These are phyloP conservation scores for Amniataba percoides DNA, from an alignment of 2,797 vertebrate genomes.

Conservation along the genomic window DNA sequence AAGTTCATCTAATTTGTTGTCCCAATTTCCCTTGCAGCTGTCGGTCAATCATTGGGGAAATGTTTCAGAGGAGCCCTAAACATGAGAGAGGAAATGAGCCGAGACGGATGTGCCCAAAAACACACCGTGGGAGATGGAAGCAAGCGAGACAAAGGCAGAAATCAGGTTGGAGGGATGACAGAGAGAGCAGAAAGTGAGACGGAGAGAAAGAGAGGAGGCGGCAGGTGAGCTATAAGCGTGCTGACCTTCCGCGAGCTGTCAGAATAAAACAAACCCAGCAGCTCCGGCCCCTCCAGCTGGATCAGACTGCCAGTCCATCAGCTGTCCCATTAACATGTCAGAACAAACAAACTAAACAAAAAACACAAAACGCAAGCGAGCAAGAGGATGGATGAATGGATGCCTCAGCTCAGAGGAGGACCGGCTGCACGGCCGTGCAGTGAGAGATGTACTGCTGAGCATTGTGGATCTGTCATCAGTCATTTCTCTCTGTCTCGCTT, in stretches of 20 bases:
- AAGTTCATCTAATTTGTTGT: constrained; percentile 67
- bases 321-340: constrained; percentile 82
- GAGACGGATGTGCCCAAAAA: constrained; percentile 61
- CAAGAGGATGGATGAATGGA: constrained; percentile 61
- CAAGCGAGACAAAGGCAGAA: constrained; percentile 54
- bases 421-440: constrained; percentile 51
- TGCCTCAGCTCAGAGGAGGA: constrained; percentile 63
- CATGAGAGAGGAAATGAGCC: constrained; percentile 61
- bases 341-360: constrained; percentile 81
- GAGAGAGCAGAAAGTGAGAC: constrained; percentile 35
- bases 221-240: constrained; percentile 68
- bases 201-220: constrained; percentile 37
- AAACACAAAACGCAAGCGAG: constrained; percentile 55
- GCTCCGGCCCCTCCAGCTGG: constrained; percentile 62
- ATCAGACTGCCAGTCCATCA: constrained; percentile 81
- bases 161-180: constrained; percentile 49
- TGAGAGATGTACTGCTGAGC: constrained; percentile 74
- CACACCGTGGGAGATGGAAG: constrained; percentile 55
- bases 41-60: constrained; percentile 64
- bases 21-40: constrained; percentile 57
- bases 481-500: constrained; percentile 61
- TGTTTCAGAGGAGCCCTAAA: constrained; percentile 53
- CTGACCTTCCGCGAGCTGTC: constrained; percentile 73
- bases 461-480: constrained; percentile 75
- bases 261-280: constrained; percentile 75